Evolutionary conservation across 1,140 invertebrate species (phyloP).

Genomic region (Camponotus pennsylvanicus): DNA sequence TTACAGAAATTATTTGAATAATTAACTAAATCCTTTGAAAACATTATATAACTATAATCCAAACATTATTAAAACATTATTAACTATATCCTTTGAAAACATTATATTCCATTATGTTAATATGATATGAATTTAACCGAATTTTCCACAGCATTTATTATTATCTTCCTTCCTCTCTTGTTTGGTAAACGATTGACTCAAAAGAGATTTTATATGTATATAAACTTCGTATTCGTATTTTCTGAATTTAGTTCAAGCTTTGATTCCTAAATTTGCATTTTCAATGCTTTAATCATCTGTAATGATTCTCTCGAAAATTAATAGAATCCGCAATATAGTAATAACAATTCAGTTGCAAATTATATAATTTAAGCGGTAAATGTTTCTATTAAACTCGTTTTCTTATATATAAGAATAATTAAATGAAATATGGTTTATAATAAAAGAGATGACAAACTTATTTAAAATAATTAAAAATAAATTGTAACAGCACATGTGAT

Average conservation of each 20-base stretch:
- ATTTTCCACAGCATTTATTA: conserved; percentile 7
- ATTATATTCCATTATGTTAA: neutral
- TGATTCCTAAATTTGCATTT: conserved; percentile 31
- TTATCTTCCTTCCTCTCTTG: neutral
- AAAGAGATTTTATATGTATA: conserved; percentile 7
- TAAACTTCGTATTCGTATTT: conserved; percentile 26
- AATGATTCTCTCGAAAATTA: conserved; percentile 52
- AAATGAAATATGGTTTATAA: neutral
- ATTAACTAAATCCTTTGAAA: neutral
- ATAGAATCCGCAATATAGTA: conserved; percentile 45
- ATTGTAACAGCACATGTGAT: neutral
- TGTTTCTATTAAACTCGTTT: neutral
- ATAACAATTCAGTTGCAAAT: neutral
- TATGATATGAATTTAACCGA: conserved; percentile 15
- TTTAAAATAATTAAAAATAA: neutral
- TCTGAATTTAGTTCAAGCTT: conserved; percentile 51
- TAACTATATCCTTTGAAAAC: neutral
- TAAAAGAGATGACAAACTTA: neutral
- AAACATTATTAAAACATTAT: neutral
- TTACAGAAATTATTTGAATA: neutral
- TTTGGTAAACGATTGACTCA: neutral
- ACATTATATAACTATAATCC: neutral
- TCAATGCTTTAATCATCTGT: conserved; percentile 57
- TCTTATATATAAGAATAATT: neutral
- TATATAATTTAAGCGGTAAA: neutral